These are phyloP conservation scores for Antheraea pernyi DNA, from an alignment of 1,140 invertebrate species.

Conservation along the genomic window DNA sequence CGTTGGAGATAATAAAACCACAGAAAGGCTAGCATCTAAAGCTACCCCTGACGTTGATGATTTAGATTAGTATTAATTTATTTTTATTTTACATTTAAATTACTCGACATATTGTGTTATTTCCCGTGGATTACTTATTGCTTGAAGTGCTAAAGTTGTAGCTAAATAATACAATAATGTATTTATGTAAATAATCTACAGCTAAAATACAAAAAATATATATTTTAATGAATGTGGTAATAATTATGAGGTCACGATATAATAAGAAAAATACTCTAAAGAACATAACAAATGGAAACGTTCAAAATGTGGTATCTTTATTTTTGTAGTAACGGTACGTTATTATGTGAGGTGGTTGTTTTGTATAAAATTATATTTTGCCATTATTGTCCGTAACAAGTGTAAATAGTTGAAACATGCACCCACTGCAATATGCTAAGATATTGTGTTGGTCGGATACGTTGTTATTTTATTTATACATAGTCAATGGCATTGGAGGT, in stretches of 20 bases:
- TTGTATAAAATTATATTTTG: slow-evolving; percentile 50
- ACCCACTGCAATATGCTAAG: slow-evolving; percentile 30
- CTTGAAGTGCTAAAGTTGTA: slow-evolving; percentile 25
- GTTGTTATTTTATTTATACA: slow-evolving; percentile 55
- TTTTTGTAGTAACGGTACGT: slow-evolving; percentile 21
- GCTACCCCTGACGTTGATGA: slow-evolving; percentile 55
- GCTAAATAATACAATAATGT: not conserved
- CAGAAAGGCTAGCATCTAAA: slow-evolving; percentile 41
- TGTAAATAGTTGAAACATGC: slow-evolving; percentile 63
- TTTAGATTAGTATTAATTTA: slow-evolving; percentile 47
- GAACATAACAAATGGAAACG: not conserved
- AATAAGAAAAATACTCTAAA: not conserved
- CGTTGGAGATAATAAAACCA: not conserved
- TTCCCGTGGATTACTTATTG: slow-evolving; percentile 25
- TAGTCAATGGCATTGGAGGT: slow-evolving; percentile 47
- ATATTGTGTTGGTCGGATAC: slow-evolving; percentile 51
- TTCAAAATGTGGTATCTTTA: slow-evolving; percentile 5
- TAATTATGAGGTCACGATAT: not conserved
- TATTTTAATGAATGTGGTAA: not conserved
- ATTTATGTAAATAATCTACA: not conserved
- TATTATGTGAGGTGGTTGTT: slow-evolving; percentile 41
- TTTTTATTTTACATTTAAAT: slow-evolving; percentile 23
- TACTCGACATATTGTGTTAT: slow-evolving; percentile 21
- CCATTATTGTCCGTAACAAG: slow-evolving; percentile 37
- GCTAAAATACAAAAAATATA: not conserved